These are phyloP conservation scores for Chroicocephalus ridibundus DNA, from an alignment of 2,113 vertebrate genomes.

Conservation along the genomic window DNA sequence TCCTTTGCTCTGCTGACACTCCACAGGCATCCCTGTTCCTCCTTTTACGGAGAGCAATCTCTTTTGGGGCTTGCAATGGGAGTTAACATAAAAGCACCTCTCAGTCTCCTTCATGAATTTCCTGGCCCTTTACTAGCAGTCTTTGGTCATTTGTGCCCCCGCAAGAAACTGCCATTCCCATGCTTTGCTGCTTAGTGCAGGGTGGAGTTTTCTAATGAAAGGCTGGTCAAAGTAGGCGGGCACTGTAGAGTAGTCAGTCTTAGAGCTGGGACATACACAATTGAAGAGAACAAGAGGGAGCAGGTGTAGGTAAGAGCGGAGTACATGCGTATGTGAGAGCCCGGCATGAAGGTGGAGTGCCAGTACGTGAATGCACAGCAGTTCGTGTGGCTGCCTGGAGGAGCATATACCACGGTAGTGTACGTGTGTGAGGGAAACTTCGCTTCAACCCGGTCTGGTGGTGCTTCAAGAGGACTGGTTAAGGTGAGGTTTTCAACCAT, in stretches of 20 bases:
- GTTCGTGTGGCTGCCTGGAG: background rate
- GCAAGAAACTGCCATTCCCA: background rate
- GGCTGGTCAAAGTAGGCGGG: background rate
- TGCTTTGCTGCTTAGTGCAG: background rate
- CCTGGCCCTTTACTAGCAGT: background rate
- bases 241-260: background rate
- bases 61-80: background rate
- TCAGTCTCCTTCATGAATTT: background rate
- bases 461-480: background rate
- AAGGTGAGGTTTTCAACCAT: conserved; percentile 31
- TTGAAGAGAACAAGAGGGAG: background rate
- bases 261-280: background rate
- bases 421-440: background rate
- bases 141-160: background rate
- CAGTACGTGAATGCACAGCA: accelerated
- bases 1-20: background rate
- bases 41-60: background rate
- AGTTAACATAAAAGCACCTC: background rate
- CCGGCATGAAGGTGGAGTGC: background rate
- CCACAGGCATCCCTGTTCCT: background rate
- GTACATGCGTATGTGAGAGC: background rate
- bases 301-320: background rate
- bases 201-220: conserved; percentile 2
- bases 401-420: background rate
- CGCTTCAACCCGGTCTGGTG: background rate